These are phyloP conservation scores for Drosophila suzukii DNA, from an alignment of 1,140 invertebrate genomes.

Conservation along the genomic window DNA sequence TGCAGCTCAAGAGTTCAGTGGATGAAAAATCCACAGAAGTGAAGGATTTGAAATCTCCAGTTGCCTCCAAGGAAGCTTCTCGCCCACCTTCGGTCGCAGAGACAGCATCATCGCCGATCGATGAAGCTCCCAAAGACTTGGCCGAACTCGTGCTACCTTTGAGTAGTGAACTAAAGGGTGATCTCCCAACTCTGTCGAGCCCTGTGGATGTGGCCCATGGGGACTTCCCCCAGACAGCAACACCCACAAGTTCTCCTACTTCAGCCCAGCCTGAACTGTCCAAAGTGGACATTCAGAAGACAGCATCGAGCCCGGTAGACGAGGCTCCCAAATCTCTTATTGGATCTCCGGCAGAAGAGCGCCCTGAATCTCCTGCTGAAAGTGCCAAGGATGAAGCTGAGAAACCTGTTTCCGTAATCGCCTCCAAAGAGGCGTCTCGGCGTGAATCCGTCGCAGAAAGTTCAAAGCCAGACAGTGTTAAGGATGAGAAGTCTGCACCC, in stretches of 20 bases:
- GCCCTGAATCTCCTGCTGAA: constrained; percentile 39
- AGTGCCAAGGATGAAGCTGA: constrained; percentile 47
- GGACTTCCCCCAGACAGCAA: constrained; percentile 26
- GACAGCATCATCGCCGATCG: constrained; percentile 22
- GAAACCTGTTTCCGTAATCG: constrained; percentile 20
- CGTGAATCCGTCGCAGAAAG: constrained; percentile 42
- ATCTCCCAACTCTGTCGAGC: constrained; percentile 23
- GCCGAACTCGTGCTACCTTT: neutral
- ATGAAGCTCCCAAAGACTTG: constrained; percentile 21
- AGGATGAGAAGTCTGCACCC: constrained; percentile 12
- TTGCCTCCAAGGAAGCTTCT: constrained; percentile 33
- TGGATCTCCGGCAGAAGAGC: neutral
- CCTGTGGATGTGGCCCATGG: constrained; percentile 40
- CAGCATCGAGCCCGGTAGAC: constrained; percentile 30
- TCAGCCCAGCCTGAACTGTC: constrained; percentile 9
- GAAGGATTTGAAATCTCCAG: constrained; percentile 19
- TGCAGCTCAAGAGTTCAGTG: neutral
- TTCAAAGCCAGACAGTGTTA: constrained; percentile 4
- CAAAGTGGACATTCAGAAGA: constrained; percentile 18
- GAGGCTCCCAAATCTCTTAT: constrained; percentile 30
- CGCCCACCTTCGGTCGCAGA: constrained; percentile 21
- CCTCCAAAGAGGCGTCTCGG: constrained; percentile 40
- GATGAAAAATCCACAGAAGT: constrained; percentile 6
- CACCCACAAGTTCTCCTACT: constrained; percentile 23
- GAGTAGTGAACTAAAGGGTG: constrained; percentile 4